Base-by-base conservation (phyloP, 2,113 vertebrate species). In the Cnemophilus loriae region DNA sequence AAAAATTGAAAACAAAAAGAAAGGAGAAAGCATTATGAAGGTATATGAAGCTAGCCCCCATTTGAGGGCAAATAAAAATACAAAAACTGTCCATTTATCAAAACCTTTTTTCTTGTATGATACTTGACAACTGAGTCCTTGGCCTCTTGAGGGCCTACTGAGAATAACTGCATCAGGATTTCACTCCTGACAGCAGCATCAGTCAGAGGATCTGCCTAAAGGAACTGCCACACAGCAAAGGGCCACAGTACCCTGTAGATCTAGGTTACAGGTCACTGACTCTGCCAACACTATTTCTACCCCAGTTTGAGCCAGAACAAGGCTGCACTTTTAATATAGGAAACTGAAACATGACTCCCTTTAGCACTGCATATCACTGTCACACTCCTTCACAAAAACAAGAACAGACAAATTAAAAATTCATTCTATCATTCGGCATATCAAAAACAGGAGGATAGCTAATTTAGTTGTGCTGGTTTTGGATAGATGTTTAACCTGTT, bases 341-440 rank as follows among this genome's bases (percentile, higher is more conserved):
- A 30, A 93, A 74, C 30, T 32, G 80, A 85, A 95, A 78, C 24
- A 44, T 33, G 5, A 71, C 28, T 56, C 53, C 60, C 26, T 67
- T 83, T 61, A 85, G 30, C 1, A 0, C 0, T 44, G 63, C 2
- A 0, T 23, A 59, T 32, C 56, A 37, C 28, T 39, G 42, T 42
- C 55, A 69, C 30, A 74, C 27, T 64, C 30, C 27, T 42, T 65
- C 84, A 90, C 23, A 79, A 22, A 69, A 90, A 64, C 44, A 71
- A 47, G 23, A 68, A 39, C 28, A 78, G 69, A 81, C 37, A 81
- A 80, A 74, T 11, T 7, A 69, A 91, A 91, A 88, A 44, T 33
- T 27, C 68, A 64, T 37, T 57, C 49, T 50, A 70, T 44, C 65
- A 57, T 49, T 47, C 10, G 4, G 19, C 42, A 55, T 32, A 73